Percentiles rank a stretch among this genome's conserved stretches.
Conservation (phyloP, 1,140 invertebrate genomes). For the Muscidifurax raptorellus region DNA sequence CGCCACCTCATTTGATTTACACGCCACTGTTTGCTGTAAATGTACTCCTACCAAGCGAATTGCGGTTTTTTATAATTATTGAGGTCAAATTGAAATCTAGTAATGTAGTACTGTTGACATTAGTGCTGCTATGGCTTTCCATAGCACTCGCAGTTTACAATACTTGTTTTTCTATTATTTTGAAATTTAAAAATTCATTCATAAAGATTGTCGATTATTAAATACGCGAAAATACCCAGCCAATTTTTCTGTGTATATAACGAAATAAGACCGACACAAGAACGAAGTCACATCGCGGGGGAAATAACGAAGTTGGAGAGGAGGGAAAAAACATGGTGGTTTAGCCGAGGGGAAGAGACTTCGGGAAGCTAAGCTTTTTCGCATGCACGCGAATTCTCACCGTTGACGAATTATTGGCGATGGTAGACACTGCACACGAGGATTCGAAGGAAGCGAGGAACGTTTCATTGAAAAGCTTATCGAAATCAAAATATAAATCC, state of each 20-base stretch:
- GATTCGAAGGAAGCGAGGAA: not conserved
- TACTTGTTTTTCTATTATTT: too few species aligned
- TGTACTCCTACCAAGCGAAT: too few species aligned
- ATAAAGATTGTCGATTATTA: too few species aligned
- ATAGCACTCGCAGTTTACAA: too few species aligned
- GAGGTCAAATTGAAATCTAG: too few species aligned
- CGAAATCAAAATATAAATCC: too few species aligned
- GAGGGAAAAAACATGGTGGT: not conserved
- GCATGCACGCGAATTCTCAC: slow-evolving; percentile 13
- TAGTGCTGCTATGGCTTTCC: too few species aligned
- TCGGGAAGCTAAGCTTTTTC: slow-evolving; percentile 25
- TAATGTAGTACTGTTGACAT: too few species aligned
- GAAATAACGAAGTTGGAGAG: not conserved
- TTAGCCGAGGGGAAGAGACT: not conserved
- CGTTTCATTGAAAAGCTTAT: not conserved
- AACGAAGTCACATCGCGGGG: not conserved
- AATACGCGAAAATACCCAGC: not conserved
- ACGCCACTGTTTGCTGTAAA: too few species aligned
- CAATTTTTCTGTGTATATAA: not conserved
- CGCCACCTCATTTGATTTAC: too few species aligned
- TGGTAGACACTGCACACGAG: not conserved
- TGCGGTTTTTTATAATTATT: too few species aligned
- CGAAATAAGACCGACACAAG: not conserved
- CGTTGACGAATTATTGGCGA: not conserved
- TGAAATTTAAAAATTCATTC: too few species aligned